Percentiles rank a stretch among this genome's conserved stretches.
Evolutionary conservation across 2,888 invertebrate genomes (phyloP).

Genomic region (Cosmopolites sordidus): DNA sequence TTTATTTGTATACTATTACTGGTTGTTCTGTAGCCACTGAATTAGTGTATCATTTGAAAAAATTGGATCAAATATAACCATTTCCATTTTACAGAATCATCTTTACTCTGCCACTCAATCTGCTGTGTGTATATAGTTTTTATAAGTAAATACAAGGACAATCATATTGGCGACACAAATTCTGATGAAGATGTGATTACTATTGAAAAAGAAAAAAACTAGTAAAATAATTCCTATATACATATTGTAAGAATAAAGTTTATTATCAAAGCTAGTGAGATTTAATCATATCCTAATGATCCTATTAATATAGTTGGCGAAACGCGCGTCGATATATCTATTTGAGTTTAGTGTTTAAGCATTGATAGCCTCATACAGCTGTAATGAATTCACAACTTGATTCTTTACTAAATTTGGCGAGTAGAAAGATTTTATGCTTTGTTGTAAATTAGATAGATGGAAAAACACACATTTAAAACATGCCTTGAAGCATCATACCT

Average conservation of each 20-base stretch:
- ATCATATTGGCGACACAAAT: slow-evolving; percentile 15
- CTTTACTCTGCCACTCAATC: slow-evolving; percentile 33
- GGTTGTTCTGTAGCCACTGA: slow-evolving; percentile 32
- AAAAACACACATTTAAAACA: no score
- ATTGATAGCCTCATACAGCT: no score
- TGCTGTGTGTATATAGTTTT: slow-evolving; percentile 22
- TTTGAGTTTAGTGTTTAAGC: no score
- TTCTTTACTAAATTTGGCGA: no score
- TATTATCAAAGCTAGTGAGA: no score
- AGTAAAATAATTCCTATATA: slow-evolving; percentile 22
- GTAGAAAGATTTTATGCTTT: no score
- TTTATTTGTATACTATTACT: slow-evolving; percentile 34
- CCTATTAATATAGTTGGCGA: no score
- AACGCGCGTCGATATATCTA: no score
- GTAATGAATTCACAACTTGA: no score
- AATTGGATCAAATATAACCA: slow-evolving; percentile 23
- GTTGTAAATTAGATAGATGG: no score
- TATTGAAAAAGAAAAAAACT: slow-evolving; percentile 24
- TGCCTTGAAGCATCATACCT: slow-evolving; percentile 40
- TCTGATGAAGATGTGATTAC: slow-evolving; percentile 12
- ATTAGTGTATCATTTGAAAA: slow-evolving; percentile 32
- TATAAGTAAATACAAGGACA: neutral
- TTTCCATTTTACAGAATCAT: slow-evolving; percentile 37
- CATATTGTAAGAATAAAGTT: slow-evolving; percentile 29
- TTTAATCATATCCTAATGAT: no score